A percentile compares a stretch with the other conserved stretches of the same genome.
Conservation (phyloP, 2,797 vertebrate species). For the Arrhamphus sclerolepis region DNA sequence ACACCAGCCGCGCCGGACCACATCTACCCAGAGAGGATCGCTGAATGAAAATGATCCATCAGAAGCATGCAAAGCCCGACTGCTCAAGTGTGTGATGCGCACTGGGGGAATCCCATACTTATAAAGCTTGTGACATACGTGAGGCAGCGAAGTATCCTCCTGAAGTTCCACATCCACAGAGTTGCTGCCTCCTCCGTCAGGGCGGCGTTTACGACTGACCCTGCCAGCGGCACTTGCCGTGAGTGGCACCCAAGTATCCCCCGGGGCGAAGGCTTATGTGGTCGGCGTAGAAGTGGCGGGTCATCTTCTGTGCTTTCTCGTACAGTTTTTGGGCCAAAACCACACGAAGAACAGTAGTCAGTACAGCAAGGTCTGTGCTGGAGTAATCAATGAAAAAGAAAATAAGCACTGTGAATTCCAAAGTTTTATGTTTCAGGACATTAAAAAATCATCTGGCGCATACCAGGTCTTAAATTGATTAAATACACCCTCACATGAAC, state of each 20-base stretch:
- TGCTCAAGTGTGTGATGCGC: conserved; percentile 58
- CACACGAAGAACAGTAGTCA: no score
- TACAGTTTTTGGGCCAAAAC: no score
- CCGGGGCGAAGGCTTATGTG: conserved; percentile 56
- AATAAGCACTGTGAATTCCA: no score
- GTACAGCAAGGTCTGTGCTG: no score
- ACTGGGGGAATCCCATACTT: conserved; percentile 34
- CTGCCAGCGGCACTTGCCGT: conserved; percentile 42
- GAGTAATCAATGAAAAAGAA: no score
- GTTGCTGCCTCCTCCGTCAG: conserved; percentile 56
- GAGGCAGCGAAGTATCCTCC: not conserved
- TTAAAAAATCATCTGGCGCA: no score
- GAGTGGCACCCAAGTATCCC: conserved; percentile 45
- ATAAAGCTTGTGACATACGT: conserved; percentile 39
- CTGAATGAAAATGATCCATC: conserved; percentile 56
- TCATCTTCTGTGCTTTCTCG: no score
- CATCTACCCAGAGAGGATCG: conserved; percentile 51
- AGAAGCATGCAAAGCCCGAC: conserved; percentile 51
- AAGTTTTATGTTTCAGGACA: no score
- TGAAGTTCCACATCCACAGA: conserved; percentile 35
- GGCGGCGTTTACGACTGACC: conserved; percentile 71
- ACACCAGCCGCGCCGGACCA: conserved; percentile 43
- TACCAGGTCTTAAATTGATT: no score
- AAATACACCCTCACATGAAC: no score
- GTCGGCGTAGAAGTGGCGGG: no score